Percentiles rank a stretch among this genome's conserved stretches.
Conservation (phyloP, 2,113 vertebrate species). For the Baryphthengus martii region DNA sequence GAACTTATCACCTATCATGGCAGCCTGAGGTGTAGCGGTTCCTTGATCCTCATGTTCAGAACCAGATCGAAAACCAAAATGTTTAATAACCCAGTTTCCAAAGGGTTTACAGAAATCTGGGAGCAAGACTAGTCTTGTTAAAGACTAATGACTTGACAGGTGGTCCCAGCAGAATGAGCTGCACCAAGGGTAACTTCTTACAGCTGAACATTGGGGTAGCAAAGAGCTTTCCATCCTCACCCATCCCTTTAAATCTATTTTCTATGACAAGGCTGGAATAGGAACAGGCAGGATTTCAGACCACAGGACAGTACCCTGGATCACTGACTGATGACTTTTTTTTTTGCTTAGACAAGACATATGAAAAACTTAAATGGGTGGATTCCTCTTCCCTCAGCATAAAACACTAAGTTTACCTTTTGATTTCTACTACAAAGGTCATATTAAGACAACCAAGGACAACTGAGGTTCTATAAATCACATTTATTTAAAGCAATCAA, state of each 20-base stretch:
- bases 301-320: not conserved
- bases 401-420: not conserved
- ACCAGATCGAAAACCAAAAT: rapidly evolving
- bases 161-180: not conserved
- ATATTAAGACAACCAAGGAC: not conserved
- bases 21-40: not conserved
- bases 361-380: not conserved
- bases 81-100: not conserved
- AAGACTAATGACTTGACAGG: rapidly evolving
- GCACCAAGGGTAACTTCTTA: not conserved
- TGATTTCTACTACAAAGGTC: not conserved
- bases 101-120: not conserved
- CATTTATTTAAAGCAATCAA: not conserved
- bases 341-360: not conserved
- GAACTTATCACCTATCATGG: not conserved
- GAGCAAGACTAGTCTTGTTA: not conserved
- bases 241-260: not conserved
- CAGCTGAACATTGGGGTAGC: rapidly evolving
- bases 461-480: not conserved
- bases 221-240: not conserved
- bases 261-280: rapidly evolving
- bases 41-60: not conserved
- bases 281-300: not conserved
- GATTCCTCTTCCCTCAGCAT: not conserved
- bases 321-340: not conserved